Evolutionary conservation across 2,797 vertebrate genomes (phyloP).

Genomic region (Rousettus madagascariensis): DNA sequence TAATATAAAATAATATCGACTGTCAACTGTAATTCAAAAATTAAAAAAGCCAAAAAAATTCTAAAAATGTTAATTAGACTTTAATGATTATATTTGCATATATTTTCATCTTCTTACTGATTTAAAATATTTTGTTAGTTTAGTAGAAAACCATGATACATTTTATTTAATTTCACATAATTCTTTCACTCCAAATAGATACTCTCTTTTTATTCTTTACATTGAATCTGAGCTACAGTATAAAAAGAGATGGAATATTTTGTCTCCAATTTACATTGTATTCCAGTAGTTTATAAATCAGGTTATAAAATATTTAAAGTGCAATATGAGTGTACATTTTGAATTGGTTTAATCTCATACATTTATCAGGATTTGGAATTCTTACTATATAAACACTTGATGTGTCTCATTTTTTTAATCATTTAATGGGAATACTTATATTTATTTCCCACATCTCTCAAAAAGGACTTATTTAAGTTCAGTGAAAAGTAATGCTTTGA

Average conservation of each 20-base stretch:
- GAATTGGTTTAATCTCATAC: not conserved
- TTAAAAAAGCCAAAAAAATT: too few relatives aligned
- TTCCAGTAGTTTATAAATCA: not conserved
- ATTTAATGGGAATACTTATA: not conserved
- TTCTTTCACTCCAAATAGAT: conserved; percentile 4
- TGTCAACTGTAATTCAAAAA: too few relatives aligned
- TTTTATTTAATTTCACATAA: not conserved
- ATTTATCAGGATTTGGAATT: conserved; percentile 34
- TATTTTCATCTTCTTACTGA: not conserved
- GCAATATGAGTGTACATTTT: not conserved
- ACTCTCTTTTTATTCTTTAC: not conserved
- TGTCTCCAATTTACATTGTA: not conserved
- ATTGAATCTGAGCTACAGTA: not conserved
- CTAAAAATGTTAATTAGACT: not conserved
- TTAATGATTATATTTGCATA: not conserved
- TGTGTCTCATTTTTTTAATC: conserved; percentile 14
- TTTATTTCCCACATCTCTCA: not conserved
- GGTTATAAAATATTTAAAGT: conserved; percentile 22
- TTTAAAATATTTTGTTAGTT: not conserved
- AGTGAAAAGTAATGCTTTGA: conserved; percentile 18
- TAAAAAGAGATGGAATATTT: not conserved
- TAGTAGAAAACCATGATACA: not conserved
- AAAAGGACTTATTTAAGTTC: conserved; percentile 23
- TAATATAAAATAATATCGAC: too few relatives aligned
- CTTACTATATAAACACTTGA: not conserved